Conservation (phyloP, 1,140 invertebrate genomes). For the Aphelinus certus region DNA sequence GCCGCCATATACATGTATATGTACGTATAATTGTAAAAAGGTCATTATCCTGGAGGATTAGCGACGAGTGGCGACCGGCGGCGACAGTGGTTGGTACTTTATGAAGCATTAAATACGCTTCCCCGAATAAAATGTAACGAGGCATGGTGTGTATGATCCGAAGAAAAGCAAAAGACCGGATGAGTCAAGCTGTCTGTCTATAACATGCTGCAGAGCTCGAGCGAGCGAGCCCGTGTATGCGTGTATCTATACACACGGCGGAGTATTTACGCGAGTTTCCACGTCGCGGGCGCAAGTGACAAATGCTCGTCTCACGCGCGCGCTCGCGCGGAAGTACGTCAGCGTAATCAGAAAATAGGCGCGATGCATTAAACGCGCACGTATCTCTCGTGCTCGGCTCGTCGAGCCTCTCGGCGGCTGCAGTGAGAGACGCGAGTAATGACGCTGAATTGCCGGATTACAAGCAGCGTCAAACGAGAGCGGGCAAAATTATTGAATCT, state of each 20-base stretch:
- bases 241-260: background rate
- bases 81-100: background rate
- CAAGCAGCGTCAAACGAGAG: too few relatives aligned
- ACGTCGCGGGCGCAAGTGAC: background rate
- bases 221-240: too few relatives aligned
- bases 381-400: too few relatives aligned
- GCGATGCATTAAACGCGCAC: background rate
- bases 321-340: constrained; percentile 1
- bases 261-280: background rate
- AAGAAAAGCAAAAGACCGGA: background rate
- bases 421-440: background rate
- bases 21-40: too few relatives aligned
- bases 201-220: too few relatives aligned
- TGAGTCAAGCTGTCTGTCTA: too few relatives aligned
- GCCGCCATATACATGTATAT: too few relatives aligned
- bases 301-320: constrained; percentile 2
- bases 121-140: background rate
- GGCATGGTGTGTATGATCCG: too few relatives aligned
- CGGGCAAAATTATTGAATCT: too few relatives aligned
- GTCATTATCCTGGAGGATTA: too few relatives aligned
- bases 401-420: background rate
- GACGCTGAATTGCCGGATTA: background rate
- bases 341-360: background rate
- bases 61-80: too few relatives aligned
- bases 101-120: background rate